Percentiles rank a stretch among this genome's conserved stretches.
phyloP scores from a whole-genome alignment of 2,888 invertebrate species.

The Proisotoma minuta region DNA sequence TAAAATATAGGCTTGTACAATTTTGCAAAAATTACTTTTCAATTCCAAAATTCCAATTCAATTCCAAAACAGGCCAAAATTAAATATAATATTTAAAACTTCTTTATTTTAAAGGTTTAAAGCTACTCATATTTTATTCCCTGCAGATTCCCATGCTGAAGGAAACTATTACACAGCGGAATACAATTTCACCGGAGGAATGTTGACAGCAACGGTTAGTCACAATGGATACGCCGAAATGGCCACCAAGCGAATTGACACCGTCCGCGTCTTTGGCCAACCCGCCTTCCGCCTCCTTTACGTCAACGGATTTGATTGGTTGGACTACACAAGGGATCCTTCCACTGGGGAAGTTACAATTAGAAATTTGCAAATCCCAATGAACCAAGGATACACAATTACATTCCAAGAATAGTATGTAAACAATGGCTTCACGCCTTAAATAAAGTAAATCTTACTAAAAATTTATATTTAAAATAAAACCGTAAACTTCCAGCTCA shows the following conservation, averaged over 20 bases:
- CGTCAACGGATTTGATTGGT: constrained; percentile 48
- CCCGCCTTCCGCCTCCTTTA: constrained; percentile 48
- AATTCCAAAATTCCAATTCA: too few relatives aligned
- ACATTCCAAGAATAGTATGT: too few relatives aligned
- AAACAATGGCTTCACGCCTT: too few relatives aligned
- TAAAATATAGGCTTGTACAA: too few relatives aligned
- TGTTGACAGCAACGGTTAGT: not conserved
- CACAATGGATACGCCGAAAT: constrained; percentile 27
- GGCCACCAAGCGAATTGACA: constrained; percentile 18
- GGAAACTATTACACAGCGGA: constrained; percentile 23
- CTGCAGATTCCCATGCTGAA: constrained; percentile 13
- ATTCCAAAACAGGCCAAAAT: too few relatives aligned
- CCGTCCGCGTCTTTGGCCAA: constrained; percentile 35
- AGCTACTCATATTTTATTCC: not conserved
- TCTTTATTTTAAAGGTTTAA: too few relatives aligned
- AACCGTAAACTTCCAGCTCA: too few relatives aligned
- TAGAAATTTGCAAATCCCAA: constrained; percentile 21
- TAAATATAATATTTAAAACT: too few relatives aligned
- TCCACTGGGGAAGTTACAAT: constrained; percentile 34
- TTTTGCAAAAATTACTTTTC: too few relatives aligned
- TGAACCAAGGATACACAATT: constrained; percentile 22
- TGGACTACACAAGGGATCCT: constrained; percentile 24
- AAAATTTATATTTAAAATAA: too few relatives aligned
- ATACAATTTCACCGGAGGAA: not conserved
- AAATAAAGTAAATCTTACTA: too few relatives aligned